Percentiles rank a stretch among this genome's conserved stretches.
Evolutionary conservation across 1,140 invertebrate species (phyloP).

Genomic region (Formica selysi): DNA sequence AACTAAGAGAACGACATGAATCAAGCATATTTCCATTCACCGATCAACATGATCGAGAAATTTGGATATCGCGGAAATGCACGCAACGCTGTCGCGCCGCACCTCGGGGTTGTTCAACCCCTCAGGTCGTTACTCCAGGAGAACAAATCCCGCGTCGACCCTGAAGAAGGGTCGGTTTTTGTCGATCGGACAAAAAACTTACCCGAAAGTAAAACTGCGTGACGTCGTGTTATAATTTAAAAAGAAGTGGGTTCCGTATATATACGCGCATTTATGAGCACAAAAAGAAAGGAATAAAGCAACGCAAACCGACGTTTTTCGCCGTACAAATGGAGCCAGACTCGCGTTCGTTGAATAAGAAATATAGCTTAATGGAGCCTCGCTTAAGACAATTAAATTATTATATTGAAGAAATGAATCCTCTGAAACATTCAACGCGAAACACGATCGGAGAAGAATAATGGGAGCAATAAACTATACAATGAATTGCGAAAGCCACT

Average conservation of each 20-base stretch:
- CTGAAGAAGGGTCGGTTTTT: slow-evolving; percentile 57
- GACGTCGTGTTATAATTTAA: slow-evolving; percentile 31
- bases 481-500: neutral
- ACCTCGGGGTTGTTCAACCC: slow-evolving; percentile 65
- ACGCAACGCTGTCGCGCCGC: slow-evolving; percentile 46
- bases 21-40: neutral
- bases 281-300: slow-evolving; percentile 21
- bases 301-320: neutral
- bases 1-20: neutral
- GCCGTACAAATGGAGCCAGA: neutral
- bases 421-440: neutral
- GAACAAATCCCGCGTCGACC: slow-evolving; percentile 54
- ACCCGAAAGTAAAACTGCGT: slow-evolving; percentile 49
- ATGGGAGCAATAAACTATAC: neutral
- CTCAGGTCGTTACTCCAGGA: slow-evolving; percentile 57
- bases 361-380: neutral
- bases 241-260: slow-evolving; percentile 28
- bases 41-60: slow-evolving; percentile 73
- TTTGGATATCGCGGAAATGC: slow-evolving; percentile 71
- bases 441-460: neutral
- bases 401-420: slow-evolving; percentile 17
- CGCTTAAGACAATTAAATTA: slow-evolving; percentile 24
- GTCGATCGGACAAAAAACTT: slow-evolving; percentile 36
- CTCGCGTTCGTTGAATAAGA: slow-evolving; percentile 32
- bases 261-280: slow-evolving; percentile 16